Evolutionary conservation across 2,888 invertebrate genomes (phyloP).

Genomic region (Onthophagus sagittarius): DNA sequence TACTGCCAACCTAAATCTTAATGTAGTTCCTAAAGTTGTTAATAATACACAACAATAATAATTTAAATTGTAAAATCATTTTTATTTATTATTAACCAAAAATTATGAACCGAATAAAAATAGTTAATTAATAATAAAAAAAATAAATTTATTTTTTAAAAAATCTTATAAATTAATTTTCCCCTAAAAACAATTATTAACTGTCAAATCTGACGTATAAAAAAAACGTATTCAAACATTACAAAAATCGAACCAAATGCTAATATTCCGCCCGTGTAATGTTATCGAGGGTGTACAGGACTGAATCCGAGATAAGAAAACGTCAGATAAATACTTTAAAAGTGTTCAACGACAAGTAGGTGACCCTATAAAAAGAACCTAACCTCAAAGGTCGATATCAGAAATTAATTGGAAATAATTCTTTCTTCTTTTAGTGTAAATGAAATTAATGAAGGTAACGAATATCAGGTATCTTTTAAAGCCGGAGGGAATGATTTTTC

Average conservation of each 20-base stretch:
- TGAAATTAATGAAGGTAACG: constrained; percentile 66
- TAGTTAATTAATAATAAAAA: neutral
- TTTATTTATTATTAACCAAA: no score
- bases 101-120: no score
- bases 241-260: constrained; percentile 7
- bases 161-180: neutral
- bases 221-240: neutral
- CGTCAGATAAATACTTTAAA: constrained; percentile 78
- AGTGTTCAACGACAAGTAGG: constrained; percentile 77
- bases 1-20: neutral
- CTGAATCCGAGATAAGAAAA: constrained; percentile 58
- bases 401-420: neutral
- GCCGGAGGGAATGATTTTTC: constrained; percentile 63
- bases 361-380: constrained; percentile 19
- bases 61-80: neutral
- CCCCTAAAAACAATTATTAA: neutral
- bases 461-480: constrained; percentile 69
- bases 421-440: constrained; percentile 55
- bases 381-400: constrained; percentile 12
- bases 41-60: neutral
- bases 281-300: constrained; percentile 56
- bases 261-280: constrained; percentile 40
- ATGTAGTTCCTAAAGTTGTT: neutral
- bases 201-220: constrained; percentile 9
- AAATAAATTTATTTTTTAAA: neutral